These are phyloP conservation scores for Physocephala rufipes DNA, from an alignment of 2,888 invertebrate genomes.

Conservation along the genomic window DNA sequence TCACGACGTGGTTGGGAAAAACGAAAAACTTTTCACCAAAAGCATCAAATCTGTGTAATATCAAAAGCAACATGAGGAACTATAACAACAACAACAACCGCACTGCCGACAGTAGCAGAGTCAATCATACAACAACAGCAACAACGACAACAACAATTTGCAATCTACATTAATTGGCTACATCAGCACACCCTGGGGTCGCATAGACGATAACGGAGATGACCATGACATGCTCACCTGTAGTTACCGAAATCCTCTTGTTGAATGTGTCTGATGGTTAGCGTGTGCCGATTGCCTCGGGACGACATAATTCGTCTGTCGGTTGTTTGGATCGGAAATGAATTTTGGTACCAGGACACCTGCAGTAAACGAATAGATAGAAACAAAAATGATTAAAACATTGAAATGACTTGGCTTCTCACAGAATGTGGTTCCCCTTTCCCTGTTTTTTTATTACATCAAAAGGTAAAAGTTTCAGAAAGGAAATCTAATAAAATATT, in stretches of 20 bases:
- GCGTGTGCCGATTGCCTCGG: conserved; percentile 74
- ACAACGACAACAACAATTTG: background rate
- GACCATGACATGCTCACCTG: conserved; percentile 67
- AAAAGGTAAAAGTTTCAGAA: background rate
- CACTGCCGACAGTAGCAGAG: no score
- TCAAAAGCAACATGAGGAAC: background rate
- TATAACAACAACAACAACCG: conserved; percentile 17
- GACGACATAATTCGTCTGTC: conserved; percentile 77
- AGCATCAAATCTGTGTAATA: no score
- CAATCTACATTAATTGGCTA: conserved; percentile 12
- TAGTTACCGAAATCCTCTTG: conserved; percentile 78
- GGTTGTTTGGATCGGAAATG: conserved; percentile 73
- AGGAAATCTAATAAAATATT: background rate
- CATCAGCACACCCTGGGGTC: background rate
- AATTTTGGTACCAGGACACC: conserved; percentile 79
- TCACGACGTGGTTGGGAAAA: background rate
- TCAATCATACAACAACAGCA: background rate
- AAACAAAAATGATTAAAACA: background rate
- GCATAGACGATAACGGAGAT: no score
- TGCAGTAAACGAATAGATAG: conserved; percentile 54
- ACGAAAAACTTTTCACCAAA: no score
- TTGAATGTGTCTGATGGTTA: conserved; percentile 74
- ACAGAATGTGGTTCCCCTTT: no score
- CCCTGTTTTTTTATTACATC: no score
- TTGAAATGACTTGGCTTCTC: no score